Evolutionary conservation across 2,888 invertebrate species (phyloP).

Genomic region (Dynastes grantii): DNA sequence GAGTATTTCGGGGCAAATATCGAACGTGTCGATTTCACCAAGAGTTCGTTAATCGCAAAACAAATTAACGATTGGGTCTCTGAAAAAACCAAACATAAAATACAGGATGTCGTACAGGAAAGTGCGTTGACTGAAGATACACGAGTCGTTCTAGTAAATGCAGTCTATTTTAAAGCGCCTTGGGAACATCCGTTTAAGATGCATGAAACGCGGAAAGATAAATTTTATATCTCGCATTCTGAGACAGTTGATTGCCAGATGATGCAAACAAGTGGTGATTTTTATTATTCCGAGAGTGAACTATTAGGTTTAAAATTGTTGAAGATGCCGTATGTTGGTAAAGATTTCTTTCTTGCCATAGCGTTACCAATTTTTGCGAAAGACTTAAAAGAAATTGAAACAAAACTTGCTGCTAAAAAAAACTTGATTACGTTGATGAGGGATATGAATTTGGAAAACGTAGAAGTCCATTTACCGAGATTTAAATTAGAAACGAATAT

Average conservation of each 20-base stretch:
- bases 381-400: constrained; percentile 77
- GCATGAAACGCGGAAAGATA: constrained; percentile 73
- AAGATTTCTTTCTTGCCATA: constrained; percentile 81
- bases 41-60: constrained; percentile 70
- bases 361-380: constrained; percentile 80
- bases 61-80: constrained; percentile 88
- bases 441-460: constrained; percentile 73
- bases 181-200: constrained; percentile 82
- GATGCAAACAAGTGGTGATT: constrained; percentile 78
- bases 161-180: constrained; percentile 87
- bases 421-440: constrained; percentile 72
- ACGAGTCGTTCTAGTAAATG: constrained; percentile 84
- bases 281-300: constrained; percentile 71
- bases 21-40: constrained; percentile 77
- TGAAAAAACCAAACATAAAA: constrained; percentile 85
- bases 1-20: constrained; percentile 78
- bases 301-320: constrained; percentile 77
- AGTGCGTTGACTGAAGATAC: constrained; percentile 67
- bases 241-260: constrained; percentile 79
- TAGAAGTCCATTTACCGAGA: constrained; percentile 82
- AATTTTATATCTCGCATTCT: constrained; percentile 76
- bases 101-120: constrained; percentile 80
- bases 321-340: constrained; percentile 80
- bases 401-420: constrained; percentile 73
- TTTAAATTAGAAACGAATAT: constrained; percentile 86